Base-by-base conservation (phyloP, 2,888 invertebrate species). In the Aphelenchoides bicaudatus region DNA sequence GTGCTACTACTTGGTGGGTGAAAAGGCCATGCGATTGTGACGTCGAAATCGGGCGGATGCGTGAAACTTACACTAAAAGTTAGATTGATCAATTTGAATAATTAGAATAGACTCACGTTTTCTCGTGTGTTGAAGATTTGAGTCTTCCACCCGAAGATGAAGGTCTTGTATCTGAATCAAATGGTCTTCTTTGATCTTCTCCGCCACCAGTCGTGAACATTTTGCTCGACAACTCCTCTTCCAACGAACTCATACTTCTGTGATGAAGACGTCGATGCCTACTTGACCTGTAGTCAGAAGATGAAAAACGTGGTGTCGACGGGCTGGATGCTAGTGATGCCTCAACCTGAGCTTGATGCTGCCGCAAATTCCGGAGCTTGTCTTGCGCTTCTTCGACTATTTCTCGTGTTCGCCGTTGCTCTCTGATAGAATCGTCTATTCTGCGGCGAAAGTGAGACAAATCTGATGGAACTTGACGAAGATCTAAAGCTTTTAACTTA, bases 381-480 rank as follows among this genome's bases (percentile, higher is more conserved):
- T 56, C 56, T 25, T 62, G 62, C 10, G 62, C 47, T 13, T 43
- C 37, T 43, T 62, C 39, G 30, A 62, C 21, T 10, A 62, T 49
- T 39, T 62, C 62, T 5, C 62, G 62, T n/a, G 50, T 31, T 21
- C 54, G 48, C n/a, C 62, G 49, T 43, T 56, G 59, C 23, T 63
- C 62, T 30, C 50, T 50, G 10, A 62, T 55, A 13, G 39, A 34
- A 5, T 50, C 55, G 29, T 62, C 62, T 21, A 62, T 62, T 23
- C 62, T 51, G 23, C 62, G 62, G 10, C 62, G 61, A 49, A 61
- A 62, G 28, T 52, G 23, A 43, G 31, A 34, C 39, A 62, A 49
- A 27, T 62, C 62, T n/a, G 56, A 63, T 2, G 61, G 61, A 27
- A 62, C 48, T 49, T 46, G 55, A 37, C 53, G 61, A 19, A 59